Base-by-base conservation (phyloP, 2,797 vertebrate species). In the Gallinago stenura region DNA sequence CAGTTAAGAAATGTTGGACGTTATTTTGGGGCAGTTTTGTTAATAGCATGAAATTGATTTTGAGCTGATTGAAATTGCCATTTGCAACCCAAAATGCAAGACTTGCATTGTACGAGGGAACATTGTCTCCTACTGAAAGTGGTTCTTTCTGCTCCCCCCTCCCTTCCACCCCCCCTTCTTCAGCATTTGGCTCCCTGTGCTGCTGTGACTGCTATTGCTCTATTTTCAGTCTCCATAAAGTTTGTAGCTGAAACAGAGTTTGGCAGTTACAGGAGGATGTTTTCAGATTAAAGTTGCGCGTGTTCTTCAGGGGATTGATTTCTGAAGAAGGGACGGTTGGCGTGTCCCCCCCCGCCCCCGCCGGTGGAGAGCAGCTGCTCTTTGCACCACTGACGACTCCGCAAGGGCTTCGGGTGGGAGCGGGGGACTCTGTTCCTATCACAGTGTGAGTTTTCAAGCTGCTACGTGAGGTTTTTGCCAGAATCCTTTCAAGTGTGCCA, bases 381-480 rank as follows among this genome's bases (percentile, higher is more conserved):
- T 53, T 46, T 82, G n/a, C 82, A 2, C 66, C 9, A 31, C 87
- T 3, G 43, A 16, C 71, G 87, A 33, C 96, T 90, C 65, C 62
- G 81, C 86, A 60, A 39, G 85, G 93, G 83, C 96, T 92, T 7
- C 10, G 83, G 81, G 50, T 70, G 94, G 69, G 69, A 66, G 91
- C 87, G 17, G 75, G 75, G 7, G 84, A 73, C 96, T 90, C 92
- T 66, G 43, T 96, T 95, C 97, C 94, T 94, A 64, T 89, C 82
- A 54, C 97, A 88, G 60, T 66, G 95, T 93, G 95, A 96, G 87
- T 92, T 94, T 95, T 92, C 97, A 33, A 96, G 93, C 97, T 97
- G 97, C 96, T 97, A 89, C 89, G 87, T 30, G 83, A 84, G 70
- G n/a, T 95, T 95, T 95, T 96, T 97, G 98, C 97, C 97, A 89